These are phyloP conservation scores for Patagioenas fasciata DNA, from an alignment of 2,113 vertebrate genomes.

Conservation along the genomic window DNA sequence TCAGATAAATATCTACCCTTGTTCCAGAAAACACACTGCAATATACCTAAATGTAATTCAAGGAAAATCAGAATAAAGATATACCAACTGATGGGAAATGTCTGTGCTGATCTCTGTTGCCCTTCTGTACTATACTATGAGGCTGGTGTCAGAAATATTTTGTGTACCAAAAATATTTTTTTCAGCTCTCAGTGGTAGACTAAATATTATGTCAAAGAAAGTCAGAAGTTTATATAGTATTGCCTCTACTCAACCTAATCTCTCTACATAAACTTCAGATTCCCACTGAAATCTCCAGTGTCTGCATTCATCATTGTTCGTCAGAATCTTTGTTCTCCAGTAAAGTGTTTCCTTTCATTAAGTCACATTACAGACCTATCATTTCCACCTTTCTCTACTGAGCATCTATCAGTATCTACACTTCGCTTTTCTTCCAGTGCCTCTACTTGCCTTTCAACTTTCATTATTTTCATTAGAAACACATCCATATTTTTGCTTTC, in stretches of 20 bases:
- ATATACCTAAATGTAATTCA: not conserved
- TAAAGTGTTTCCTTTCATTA: conserved; percentile 37
- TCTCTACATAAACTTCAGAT: not conserved
- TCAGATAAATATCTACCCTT: not conserved
- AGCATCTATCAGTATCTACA: conserved; percentile 30
- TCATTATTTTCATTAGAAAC: conserved; percentile 69
- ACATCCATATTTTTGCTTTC: conserved; percentile 69
- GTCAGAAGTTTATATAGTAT: not conserved
- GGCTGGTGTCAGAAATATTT: not conserved
- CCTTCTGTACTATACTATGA: not conserved
- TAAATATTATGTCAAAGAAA: conserved; percentile 32
- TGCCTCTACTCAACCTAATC: conserved; percentile 14
- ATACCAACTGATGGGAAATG: not conserved
- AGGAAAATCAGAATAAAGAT: not conserved
- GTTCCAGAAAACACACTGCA: not conserved
- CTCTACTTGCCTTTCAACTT: conserved; percentile 66
- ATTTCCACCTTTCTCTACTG: conserved; percentile 37
- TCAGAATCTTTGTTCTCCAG: conserved; percentile 17
- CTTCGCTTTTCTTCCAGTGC: not conserved
- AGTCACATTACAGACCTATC: conserved; percentile 53
- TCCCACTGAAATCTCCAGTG: not conserved
- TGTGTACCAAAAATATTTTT: conserved; percentile 23
- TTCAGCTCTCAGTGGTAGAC: not conserved
- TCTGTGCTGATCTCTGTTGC: not conserved
- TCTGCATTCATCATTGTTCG: conserved; percentile 29